Conservation (phyloP, 2,888 invertebrate species). For the Tromatobia lineatoria region DNA sequence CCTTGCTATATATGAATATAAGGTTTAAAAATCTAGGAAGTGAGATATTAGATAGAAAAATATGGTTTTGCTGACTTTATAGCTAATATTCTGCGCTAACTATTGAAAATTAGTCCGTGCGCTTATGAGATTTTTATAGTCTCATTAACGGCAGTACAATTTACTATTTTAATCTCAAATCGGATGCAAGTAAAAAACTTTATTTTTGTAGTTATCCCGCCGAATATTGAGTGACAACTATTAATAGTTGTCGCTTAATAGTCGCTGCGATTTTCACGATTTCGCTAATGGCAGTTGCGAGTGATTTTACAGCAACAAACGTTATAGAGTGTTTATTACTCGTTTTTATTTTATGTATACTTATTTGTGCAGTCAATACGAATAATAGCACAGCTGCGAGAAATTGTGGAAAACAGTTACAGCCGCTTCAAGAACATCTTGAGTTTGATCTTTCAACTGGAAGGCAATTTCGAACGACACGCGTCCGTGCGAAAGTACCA, state of each 20-base stretch:
- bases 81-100: no score
- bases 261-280: not conserved
- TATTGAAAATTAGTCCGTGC: no score
- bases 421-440: not conserved
- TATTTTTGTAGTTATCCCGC: not conserved
- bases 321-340: not conserved
- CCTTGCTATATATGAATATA: not conserved
- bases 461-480: constrained; percentile 57
- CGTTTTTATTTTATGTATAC: not conserved
- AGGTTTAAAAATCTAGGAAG: no score
- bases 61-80: no score
- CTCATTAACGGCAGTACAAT: no score
- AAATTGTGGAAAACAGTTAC: constrained; percentile 9
- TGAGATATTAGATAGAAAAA: no score
- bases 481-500: constrained; percentile 17
- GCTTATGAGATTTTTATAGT: no score
- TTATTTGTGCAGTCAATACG: not conserved
- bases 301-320: not conserved
- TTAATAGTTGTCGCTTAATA: not conserved
- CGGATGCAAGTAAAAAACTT: no score
- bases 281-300: not conserved
- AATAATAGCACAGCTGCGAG: constrained; percentile 20
- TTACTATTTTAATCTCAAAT: no score
- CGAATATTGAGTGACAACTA: not conserved
- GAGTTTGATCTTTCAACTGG: constrained; percentile 57